Evolutionary conservation across 2,797 vertebrate species (phyloP), one percentile per base, ranked within the genome.

Genomic region (Aulostomus chinensis): DNA sequence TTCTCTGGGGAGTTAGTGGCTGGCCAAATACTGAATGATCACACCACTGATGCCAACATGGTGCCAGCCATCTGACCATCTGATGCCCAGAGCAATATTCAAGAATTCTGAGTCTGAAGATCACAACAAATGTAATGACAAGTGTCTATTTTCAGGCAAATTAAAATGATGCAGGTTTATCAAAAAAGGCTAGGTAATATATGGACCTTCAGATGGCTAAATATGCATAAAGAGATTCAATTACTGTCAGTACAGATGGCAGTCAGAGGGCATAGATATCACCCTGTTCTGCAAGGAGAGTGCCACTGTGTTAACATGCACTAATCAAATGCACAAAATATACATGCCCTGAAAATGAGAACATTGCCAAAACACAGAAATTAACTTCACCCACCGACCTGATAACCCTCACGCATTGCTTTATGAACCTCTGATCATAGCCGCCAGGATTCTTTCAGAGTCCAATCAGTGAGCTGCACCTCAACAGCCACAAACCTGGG

Each of bases 21-120:
- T 69, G 59, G 70, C 73, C 73, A 79, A 79, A 81, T 61, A 59
- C 4, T 80, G 72, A 81, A 43, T 43, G 68, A 75, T 78, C 43
- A 24, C 66, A 60, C 62, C 36, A 57, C 49, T 67, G 64, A 77
- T 47, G 56, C 50, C 55, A 58, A 45, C 25, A 28, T 10, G 41
- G 57, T 60, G 64, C 57, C 70, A 80, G 46, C 38, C 50, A 62
- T 65, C 68, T 75, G 71, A 72, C 84, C 84, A 87, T 83, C 80
- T 85, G 79, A 85, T 68, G 67, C 70, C 53, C 57, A 38, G 28
- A 74, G 65, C 55, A 39, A 54, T 35, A 37, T 69, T 80, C 74
- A 82, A 76, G 70, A 76, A 67, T 33, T 49, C 30, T 6, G 22
- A 29, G 31, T 46, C 35, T 40, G 39, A 46, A 39, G 40, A 46